Conservation (phyloP, 2,888 invertebrate species). For the Ornithoptera priamus region DNA sequence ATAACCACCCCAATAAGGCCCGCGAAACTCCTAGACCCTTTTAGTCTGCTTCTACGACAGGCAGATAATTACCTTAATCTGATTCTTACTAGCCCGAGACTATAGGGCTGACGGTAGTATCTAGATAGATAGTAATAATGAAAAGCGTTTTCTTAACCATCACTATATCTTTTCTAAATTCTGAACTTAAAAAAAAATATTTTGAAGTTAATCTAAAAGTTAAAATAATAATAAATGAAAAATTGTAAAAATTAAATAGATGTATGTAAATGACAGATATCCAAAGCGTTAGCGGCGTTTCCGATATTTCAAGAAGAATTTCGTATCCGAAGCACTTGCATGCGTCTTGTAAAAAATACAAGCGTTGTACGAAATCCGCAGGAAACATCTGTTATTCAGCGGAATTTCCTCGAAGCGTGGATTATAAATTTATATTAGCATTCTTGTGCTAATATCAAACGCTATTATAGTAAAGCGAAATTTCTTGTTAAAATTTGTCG, state of each 20-base stretch:
- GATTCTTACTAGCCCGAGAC: no score
- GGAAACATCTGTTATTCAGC: slow-evolving; percentile 53
- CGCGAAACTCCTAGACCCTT: no score
- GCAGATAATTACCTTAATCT: no score
- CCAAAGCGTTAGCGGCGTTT: slow-evolving; percentile 25
- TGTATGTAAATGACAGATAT: slow-evolving; percentile 5
- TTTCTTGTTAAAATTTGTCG: neutral
- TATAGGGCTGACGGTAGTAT: no score
- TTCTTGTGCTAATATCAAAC: slow-evolving; percentile 21
- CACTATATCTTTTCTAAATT: no score
- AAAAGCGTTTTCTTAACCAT: no score
- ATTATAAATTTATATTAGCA: slow-evolving; percentile 38
- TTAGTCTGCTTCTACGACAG: no score
- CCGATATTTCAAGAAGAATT: slow-evolving; percentile 46
- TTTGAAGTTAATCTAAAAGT: no score
- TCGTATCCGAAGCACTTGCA: slow-evolving; percentile 38
- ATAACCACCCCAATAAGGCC: no score
- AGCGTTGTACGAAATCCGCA: slow-evolving; percentile 47
- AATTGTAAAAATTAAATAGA: slow-evolving; percentile 12
- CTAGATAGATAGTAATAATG: no score
- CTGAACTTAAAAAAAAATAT: no score
- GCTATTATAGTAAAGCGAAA: slow-evolving; percentile 6
- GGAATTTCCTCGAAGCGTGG: slow-evolving; percentile 36
- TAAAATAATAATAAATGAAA: neutral
- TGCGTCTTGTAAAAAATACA: slow-evolving; percentile 38